Evolutionary conservation across 1,140 invertebrate species (phyloP).

Genomic region (Andricus grossulariae): DNA sequence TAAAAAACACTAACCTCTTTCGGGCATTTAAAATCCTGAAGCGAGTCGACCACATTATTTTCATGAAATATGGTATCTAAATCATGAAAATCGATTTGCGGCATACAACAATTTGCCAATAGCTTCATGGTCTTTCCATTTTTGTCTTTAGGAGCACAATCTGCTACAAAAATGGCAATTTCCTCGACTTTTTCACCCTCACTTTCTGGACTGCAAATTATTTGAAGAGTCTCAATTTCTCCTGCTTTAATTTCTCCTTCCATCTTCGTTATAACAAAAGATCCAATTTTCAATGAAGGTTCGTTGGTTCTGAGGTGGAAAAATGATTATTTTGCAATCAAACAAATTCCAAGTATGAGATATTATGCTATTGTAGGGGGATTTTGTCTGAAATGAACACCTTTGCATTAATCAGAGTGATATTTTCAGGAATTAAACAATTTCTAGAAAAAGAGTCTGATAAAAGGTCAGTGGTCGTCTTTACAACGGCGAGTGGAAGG

Average conservation of each 20-base stretch:
- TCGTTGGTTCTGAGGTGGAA: not conserved
- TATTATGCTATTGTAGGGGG: too few relatives aligned
- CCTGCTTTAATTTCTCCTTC: conserved; percentile 45
- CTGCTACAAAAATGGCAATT: conserved; percentile 44
- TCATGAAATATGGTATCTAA: conserved; percentile 60
- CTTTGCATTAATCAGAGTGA: too few relatives aligned
- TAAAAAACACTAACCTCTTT: conserved; percentile 48
- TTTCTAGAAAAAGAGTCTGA: too few relatives aligned
- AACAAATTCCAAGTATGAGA: too few relatives aligned
- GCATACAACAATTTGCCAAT: conserved; percentile 48
- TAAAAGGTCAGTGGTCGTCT: too few relatives aligned
- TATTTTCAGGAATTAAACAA: too few relatives aligned
- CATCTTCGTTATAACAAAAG: conserved; percentile 51
- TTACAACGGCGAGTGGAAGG: too few relatives aligned
- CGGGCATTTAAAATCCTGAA: conserved; percentile 54
- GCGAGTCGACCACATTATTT: conserved; percentile 56
- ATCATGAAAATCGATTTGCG: conserved; percentile 60
- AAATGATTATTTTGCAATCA: not conserved
- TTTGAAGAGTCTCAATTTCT: conserved; percentile 43
- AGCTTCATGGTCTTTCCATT: conserved; percentile 48
- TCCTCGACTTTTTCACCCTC: conserved; percentile 47
- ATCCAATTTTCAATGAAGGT: conserved; percentile 46
- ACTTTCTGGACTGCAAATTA: conserved; percentile 52
- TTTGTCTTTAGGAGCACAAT: conserved; percentile 45
- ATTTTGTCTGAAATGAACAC: too few relatives aligned